Percentiles rank a stretch among this genome's conserved stretches.
Evolutionary conservation across 2,888 invertebrate genomes (phyloP).

Genomic region (Epiblema foenella): DNA sequence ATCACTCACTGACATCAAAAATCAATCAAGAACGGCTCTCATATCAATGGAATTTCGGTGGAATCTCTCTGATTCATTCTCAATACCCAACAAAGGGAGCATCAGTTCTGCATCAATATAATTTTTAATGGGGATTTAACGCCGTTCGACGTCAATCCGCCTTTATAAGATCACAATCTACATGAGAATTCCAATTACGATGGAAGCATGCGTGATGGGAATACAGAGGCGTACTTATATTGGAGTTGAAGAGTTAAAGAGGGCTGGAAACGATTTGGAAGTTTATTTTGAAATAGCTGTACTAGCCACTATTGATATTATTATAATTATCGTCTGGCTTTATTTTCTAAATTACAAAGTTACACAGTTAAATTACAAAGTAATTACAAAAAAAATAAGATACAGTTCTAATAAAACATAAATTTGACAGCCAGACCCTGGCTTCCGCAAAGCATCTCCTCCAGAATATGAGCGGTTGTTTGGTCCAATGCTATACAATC

Average conservation of each 20-base stretch:
- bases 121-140: slow-evolving; percentile 56
- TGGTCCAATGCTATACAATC: no score
- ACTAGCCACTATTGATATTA: no score
- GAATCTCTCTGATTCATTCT: slow-evolving; percentile 32
- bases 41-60: slow-evolving; percentile 31
- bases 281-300: no score
- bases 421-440: no score
- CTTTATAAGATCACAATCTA: slow-evolving; percentile 72
- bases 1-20: slow-evolving; percentile 16
- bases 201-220: slow-evolving; percentile 64
- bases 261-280: slow-evolving; percentile 23
- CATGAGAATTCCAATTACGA: slow-evolving; percentile 76
- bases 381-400: no score
- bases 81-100: slow-evolving; percentile 30
- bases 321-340: no score
- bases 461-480: no score
- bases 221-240: slow-evolving; percentile 45
- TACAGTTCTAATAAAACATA: no score
- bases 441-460: no score
- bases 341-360: no score
- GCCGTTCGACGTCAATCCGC: slow-evolving; percentile 67
- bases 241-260: slow-evolving; percentile 13
- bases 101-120: slow-evolving; percentile 51
- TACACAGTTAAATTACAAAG: no score
- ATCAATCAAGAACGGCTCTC: slow-evolving; percentile 26